phyloP scores from a whole-genome alignment of 2,888 invertebrate genomes.

The Leptura quadrifasciata region DNA sequence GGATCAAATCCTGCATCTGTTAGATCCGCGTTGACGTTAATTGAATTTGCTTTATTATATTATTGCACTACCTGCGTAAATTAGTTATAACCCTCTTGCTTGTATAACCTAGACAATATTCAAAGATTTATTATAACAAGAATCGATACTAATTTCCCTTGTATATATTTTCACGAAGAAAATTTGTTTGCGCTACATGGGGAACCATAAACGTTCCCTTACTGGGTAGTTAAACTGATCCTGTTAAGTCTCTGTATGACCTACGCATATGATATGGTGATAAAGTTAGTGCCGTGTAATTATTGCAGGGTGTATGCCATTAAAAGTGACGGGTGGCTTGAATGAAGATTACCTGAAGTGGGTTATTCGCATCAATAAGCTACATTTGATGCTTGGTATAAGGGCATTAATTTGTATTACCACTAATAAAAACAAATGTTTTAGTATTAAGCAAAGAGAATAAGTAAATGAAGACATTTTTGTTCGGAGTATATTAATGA shows the following conservation, averaged over 20 bases:
- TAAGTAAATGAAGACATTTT: slow-evolving; percentile 42
- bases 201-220: slow-evolving; percentile 1
- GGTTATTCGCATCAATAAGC: slow-evolving; percentile 47
- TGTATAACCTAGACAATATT: too few species aligned
- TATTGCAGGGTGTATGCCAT: slow-evolving; percentile 37
- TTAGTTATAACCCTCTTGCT: too few species aligned
- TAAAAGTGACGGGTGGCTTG: slow-evolving; percentile 39
- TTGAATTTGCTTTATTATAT: too few species aligned
- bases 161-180: background rate
- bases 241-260: slow-evolving; percentile 21
- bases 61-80: too few species aligned
- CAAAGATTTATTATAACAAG: too few species aligned
- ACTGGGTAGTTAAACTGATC: slow-evolving; percentile 16
- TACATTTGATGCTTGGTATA: slow-evolving; percentile 40
- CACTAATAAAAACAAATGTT: slow-evolving; percentile 60
- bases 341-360: slow-evolving; percentile 46
- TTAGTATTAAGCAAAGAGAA: slow-evolving; percentile 49
- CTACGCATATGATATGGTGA: slow-evolving; percentile 35
- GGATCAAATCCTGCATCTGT: too few species aligned
- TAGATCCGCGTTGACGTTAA: too few species aligned
- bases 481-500: slow-evolving; percentile 43
- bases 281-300: slow-evolving; percentile 37
- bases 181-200: background rate
- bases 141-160: too few species aligned
- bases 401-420: slow-evolving; percentile 58